Evolutionary conservation across 2,888 invertebrate species (phyloP), one percentile per base, ranked within the genome.

Genomic region (Homarus gammarus): DNA sequence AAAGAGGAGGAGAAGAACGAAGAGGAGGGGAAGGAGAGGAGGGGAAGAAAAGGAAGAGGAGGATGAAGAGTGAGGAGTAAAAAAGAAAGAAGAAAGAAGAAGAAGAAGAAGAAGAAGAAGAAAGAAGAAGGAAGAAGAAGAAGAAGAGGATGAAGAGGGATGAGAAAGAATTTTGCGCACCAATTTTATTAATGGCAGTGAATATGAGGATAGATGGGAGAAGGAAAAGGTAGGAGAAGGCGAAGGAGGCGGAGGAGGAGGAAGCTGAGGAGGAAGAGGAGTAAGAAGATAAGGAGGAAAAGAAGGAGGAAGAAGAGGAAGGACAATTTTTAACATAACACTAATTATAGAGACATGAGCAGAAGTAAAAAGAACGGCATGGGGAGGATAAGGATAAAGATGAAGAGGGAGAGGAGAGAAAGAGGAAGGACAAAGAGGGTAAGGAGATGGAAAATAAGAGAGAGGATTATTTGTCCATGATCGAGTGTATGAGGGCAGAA

Each of bases 121-220:
- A 68, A 18, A 68, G 68, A 68, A 82, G 75, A 84, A 85, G 73
- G 72, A 38, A 68, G 77, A 73, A 77, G 18, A 56, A 56, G 56
- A 15, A 49, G 15, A 49, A 49, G 49, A 15, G 1, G 49, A 1
- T 15, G 1, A 12, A 49, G 49, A 1, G 15, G n/a, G n/a, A n/a
- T n/a, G n/a, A n/a, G n/a, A n/a, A n/a, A n/a, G n/a, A n/a, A n/a
- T n/a, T n/a, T n/a, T n/a, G n/a, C n/a, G n/a, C n/a, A n/a, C n/a
- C n/a, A n/a, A n/a, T n/a, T n/a, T n/a, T n/a, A n/a, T n/a, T n/a
- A n/a, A n/a, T n/a, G n/a, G n/a, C n/a, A n/a, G n/a, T n/a, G n/a
- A n/a, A n/a, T n/a, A n/a, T n/a, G 49, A 49, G 49, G 15, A 49
- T 8, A 49, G 15, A 49, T 12, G 1, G 10, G 15, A 1, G 49